Evolutionary conservation across 2,888 invertebrate species (phyloP).

Genomic region (Pachydiplax longipennis): DNA sequence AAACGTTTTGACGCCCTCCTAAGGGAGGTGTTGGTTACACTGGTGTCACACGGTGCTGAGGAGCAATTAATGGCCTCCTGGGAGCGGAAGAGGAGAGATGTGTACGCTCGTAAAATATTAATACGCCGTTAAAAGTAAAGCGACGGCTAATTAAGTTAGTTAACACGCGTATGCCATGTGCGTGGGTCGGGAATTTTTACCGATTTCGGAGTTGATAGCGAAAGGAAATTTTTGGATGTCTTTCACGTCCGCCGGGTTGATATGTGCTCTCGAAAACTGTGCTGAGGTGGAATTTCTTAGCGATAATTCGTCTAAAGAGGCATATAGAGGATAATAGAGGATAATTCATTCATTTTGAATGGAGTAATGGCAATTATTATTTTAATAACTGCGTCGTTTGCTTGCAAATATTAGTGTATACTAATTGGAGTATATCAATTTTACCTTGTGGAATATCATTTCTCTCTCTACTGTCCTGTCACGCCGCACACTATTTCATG

Average conservation of each 20-base stretch:
- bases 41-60: not conserved
- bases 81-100: not conserved
- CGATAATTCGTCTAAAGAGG: no score
- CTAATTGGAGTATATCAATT: no score
- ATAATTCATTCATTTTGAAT: no score
- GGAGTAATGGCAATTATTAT: no score
- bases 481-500: no score
- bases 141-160: not conserved
- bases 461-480: no score
- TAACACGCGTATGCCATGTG: not conserved
- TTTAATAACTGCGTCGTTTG: no score
- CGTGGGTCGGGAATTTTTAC: not conserved
- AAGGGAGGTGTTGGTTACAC: not conserved
- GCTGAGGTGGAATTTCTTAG: no score
- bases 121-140: not conserved
- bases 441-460: no score
- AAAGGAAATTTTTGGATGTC: not conserved
- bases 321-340: no score
- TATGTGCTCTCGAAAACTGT: not conserved
- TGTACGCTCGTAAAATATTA: not conserved
- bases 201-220: not conserved
- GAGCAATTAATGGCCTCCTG: not conserved
- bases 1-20: not conserved
- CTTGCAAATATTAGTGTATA: no score
- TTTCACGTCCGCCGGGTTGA: not conserved